Evolutionary conservation across 2,888 invertebrate genomes (phyloP), one percentile per base, ranked within the genome.

Genomic region (Drosophila bunnanda): DNA sequence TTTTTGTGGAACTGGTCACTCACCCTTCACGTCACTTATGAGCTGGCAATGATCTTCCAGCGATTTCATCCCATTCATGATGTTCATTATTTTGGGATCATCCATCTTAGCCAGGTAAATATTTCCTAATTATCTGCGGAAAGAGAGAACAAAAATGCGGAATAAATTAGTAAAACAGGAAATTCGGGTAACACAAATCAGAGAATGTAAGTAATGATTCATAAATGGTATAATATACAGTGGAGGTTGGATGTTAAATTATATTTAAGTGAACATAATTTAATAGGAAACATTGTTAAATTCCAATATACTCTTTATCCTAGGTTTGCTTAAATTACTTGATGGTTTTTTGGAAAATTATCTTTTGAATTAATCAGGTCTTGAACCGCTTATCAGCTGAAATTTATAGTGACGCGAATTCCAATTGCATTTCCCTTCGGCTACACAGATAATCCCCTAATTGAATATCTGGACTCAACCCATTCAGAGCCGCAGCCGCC

Each of bases 1-100:
- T 4, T 38, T 48, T 34, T 48, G 44, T 44, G 10, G 12, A 32
- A 30, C 39, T 61, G 67, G 65, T 62, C 67, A 87, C 88, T 85
- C 61, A 85, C 85, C 85, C 71, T 87, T 69, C 38, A 68, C 65
- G 55, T 70, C 82, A 53, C 70, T 87, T 44, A 85, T 85, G 52
- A 80, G 77, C 68, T 83, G 85, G 41, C 77, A 78, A 67, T 84
- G 85, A 87, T 89, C 85, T 50, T 89, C 89, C 77, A 84, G 55
- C 17, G 80, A 64, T 54, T 80, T 82, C 62, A 79, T 64, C 53
- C 88, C 89, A 70, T 89, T 85, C 53, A 81, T 73, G 28, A 89
- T 71, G 69, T 78, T 89, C 77, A 84, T 87, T 59, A 85, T 61
- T 76, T 85, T 87, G 10, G 78, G 75, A 44, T 84, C 85, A 66